Conservation (phyloP, 2,888 invertebrate genomes). For the Pristionchus japonicus region DNA sequence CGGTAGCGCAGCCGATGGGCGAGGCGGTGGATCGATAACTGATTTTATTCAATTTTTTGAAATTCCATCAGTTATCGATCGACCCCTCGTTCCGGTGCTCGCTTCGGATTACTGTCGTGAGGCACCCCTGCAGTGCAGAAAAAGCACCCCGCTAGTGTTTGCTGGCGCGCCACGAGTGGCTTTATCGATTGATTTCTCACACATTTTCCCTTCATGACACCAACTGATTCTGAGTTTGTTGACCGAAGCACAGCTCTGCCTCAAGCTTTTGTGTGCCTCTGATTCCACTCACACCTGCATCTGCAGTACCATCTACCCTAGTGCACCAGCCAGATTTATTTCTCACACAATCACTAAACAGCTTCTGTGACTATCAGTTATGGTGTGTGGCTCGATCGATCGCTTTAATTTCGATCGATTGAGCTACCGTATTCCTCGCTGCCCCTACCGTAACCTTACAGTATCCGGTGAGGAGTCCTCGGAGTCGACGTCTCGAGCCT, state of each 20-base stretch:
- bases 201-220: background rate
- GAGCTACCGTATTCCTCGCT: background rate
- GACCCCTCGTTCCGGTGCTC: background rate
- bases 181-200: background rate
- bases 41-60: background rate
- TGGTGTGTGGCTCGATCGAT: background rate
- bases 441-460: background rate
- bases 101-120: constrained; percentile 20
- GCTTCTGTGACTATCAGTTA: constrained; percentile 33
- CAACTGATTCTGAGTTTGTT: background rate
- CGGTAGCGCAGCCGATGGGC: background rate
- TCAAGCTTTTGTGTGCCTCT: constrained; percentile 7
- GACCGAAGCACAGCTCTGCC: background rate
- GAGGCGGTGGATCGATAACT: background rate
- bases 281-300: background rate
- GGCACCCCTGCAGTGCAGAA: background rate
- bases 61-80: background rate
- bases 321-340: background rate
- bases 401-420: background rate
- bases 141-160: background rate
- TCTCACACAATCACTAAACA: background rate
- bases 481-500: background rate
- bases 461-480: constrained; percentile 31
- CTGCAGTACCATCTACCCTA: background rate
- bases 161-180: constrained; percentile 20